phyloP scores from a whole-genome alignment of 1,140 invertebrate genomes.

The Ditylenchus dipsaci region DNA sequence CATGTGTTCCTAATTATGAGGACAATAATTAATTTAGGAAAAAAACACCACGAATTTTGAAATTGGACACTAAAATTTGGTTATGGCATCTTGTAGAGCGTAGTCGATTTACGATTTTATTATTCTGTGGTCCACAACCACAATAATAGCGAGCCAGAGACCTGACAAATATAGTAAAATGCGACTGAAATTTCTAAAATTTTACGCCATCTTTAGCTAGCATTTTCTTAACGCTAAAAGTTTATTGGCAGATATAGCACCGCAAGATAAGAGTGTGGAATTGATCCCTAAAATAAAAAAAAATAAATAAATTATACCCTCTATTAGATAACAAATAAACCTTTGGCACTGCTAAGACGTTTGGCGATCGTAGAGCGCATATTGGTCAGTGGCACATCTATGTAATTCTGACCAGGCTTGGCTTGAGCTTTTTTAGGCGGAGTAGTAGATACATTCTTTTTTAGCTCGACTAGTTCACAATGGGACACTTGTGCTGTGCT shows the following conservation, averaged over 20 bases:
- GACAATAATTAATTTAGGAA: no score
- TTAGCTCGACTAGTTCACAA: background rate
- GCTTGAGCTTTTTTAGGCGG: background rate
- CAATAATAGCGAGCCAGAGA: no score
- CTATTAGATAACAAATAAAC: background rate
- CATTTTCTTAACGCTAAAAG: constrained; percentile 64
- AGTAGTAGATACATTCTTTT: constrained; percentile 34
- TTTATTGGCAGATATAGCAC: constrained; percentile 78
- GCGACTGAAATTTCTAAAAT: no score
- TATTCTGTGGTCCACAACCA: no score
- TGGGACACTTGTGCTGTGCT: background rate
- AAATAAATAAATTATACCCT: constrained; percentile 57
- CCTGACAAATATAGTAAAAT: no score
- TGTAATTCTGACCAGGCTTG: constrained; percentile 59
- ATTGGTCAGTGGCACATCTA: constrained; percentile 77
- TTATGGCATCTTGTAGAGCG: no score
- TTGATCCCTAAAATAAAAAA: constrained; percentile 83
- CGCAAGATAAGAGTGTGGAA: constrained; percentile 92
- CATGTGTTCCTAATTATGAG: no score
- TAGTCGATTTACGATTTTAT: no score
- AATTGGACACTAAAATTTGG: no score
- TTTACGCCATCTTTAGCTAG: constrained; percentile 63
- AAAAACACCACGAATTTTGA: no score
- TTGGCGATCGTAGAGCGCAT: constrained; percentile 83
- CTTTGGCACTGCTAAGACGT: constrained; percentile 80